Percentiles rank a stretch among this genome's conserved stretches.
Evolutionary conservation across 2,113 vertebrate species (phyloP).

Genomic region (Neomonachus schauinslandi): DNA sequence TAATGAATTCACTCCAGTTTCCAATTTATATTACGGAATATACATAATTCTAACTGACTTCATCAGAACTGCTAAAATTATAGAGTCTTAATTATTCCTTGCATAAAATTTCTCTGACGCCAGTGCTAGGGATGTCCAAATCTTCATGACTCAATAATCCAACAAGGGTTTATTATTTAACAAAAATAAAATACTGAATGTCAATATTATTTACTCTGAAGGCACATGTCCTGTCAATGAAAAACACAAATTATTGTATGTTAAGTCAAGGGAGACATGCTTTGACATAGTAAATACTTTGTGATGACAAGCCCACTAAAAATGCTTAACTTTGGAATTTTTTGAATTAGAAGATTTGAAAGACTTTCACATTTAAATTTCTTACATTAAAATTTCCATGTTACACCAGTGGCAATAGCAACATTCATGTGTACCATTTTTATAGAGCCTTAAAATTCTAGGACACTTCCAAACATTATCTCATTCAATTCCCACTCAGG

Average conservation of each 20-base stretch:
- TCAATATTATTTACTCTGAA: background rate
- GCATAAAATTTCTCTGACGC: constrained; percentile 3
- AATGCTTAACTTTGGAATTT: background rate
- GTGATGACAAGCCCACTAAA: background rate
- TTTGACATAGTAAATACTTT: background rate
- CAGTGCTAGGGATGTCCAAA: background rate
- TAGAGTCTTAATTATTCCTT: background rate
- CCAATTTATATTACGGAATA: background rate
- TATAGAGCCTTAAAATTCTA: background rate
- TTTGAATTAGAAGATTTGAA: background rate
- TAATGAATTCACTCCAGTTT: background rate
- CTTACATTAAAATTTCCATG: background rate
- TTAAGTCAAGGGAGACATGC: background rate
- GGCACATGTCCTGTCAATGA: background rate
- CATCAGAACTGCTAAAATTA: background rate
- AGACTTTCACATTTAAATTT: background rate
- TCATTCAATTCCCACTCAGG: background rate
- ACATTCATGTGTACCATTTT: background rate
- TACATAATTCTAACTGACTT: background rate
- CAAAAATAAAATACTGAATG: background rate
- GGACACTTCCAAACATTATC: background rate
- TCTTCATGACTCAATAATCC: background rate
- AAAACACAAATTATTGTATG: background rate
- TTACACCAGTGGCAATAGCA: background rate
- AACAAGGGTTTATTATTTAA: background rate